A percentile compares a stretch with the other conserved stretches of the same genome.
These are phyloP conservation scores for Girardinus metallicus DNA, from an alignment of 2,797 vertebrate species.

Conservation along the genomic window DNA sequence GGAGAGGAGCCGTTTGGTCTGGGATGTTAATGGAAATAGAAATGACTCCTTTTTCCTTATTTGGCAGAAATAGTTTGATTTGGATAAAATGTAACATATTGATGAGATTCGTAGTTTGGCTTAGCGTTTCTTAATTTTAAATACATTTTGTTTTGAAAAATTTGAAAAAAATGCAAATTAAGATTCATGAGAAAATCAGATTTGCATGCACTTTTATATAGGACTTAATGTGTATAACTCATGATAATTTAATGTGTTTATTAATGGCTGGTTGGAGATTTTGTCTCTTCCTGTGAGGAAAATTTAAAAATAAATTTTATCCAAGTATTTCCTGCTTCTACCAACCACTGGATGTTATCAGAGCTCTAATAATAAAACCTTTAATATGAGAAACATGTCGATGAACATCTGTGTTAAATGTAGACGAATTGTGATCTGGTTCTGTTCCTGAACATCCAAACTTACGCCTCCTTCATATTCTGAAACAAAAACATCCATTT, in stretches of 20 bases:
- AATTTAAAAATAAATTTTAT: neutral
- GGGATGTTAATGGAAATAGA: too few relatives aligned
- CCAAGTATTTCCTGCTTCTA: neutral
- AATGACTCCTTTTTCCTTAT: neutral
- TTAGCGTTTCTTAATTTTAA: neutral
- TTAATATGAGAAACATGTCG: neutral
- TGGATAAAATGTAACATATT: neutral
- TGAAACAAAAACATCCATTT: neutral
- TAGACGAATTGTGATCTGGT: neutral
- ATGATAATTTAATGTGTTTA: conserved; percentile 31
- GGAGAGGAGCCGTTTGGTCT: neutral
- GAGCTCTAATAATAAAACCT: neutral
- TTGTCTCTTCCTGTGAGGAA: neutral
- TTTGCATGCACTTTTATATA: conserved; percentile 15
- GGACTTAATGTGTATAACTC: conserved; percentile 18
- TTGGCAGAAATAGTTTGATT: neutral
- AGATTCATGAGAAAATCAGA: conserved; percentile 16
- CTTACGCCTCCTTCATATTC: neutral
- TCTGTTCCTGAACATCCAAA: neutral
- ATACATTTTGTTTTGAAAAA: neutral
- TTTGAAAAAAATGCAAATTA: conserved; percentile 53
- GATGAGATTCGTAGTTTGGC: neutral
- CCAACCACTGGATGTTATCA: neutral
- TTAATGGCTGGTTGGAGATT: neutral
- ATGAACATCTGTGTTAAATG: neutral